A percentile compares a stretch with the other conserved stretches of the same genome.
phyloP scores from a whole-genome alignment of 2,113 vertebrate species.

The Capra hircus region DNA sequence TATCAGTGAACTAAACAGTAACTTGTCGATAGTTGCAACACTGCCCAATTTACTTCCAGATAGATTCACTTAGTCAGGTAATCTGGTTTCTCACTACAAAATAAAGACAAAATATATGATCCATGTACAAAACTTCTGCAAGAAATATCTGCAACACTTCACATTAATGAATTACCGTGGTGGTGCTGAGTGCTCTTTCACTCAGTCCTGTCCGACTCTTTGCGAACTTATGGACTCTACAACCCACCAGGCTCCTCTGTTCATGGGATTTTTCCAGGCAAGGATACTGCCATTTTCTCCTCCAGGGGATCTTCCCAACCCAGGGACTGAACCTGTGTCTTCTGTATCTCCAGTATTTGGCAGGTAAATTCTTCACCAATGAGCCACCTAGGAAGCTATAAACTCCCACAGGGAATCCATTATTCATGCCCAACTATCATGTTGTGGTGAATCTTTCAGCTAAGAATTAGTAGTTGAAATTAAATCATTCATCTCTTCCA shows the following conservation, averaged over 20 bases:
- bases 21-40: not conserved
- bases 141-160: not conserved
- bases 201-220: not conserved
- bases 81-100: not conserved
- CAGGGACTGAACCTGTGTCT: not conserved
- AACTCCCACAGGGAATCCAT: not conserved
- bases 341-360: not conserved
- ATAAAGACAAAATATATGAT: not conserved
- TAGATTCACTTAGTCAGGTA: not conserved
- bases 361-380: not conserved
- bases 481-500: not conserved
- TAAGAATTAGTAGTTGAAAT: not conserved
- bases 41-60: not conserved
- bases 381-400: not conserved
- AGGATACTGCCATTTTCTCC: not conserved
- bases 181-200: not conserved
- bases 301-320: not conserved
- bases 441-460: not conserved
- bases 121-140: not conserved
- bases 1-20: not conserved
- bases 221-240: rapidly evolving
- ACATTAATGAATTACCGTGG: not conserved
- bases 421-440: not conserved
- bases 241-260: not conserved
- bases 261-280: not conserved